phyloP scores from a whole-genome alignment of 2,797 vertebrate genomes.

The Microtus agrestis region DNA sequence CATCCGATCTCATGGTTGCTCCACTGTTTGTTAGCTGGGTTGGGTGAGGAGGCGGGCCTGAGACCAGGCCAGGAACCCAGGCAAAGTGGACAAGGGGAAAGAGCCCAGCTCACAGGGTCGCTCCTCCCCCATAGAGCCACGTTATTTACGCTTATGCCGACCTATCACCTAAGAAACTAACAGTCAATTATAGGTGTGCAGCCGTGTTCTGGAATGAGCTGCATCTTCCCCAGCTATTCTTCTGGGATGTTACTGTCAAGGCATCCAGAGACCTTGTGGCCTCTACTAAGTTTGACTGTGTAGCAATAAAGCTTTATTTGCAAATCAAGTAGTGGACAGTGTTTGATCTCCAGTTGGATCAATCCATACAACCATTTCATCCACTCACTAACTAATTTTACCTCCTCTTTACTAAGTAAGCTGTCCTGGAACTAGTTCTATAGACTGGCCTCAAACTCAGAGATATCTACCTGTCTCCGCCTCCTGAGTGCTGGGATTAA shows the following conservation, averaged over 20 bases:
- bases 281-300: neutral
- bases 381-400: neutral
- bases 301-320: neutral
- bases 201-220: neutral
- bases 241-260: neutral
- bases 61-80: too few species aligned
- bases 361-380: neutral
- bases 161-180: neutral
- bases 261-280: neutral
- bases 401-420: neutral
- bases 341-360: neutral
- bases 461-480: too few species aligned
- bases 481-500: too few species aligned
- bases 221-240: too few species aligned
- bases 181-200: neutral
- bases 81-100: accelerated
- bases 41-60: neutral
- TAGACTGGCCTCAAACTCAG: too few species aligned
- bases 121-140: accelerated
- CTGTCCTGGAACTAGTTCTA: too few species aligned
- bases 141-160: neutral
- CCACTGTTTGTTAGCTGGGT: neutral
- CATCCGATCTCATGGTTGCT: neutral
- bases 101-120: accelerated
- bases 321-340: neutral